A percentile compares a stretch with the other conserved stretches of the same genome.
phyloP scores from a whole-genome alignment of 2,888 invertebrate genomes.

The Drosophila nr. perissopoda region DNA sequence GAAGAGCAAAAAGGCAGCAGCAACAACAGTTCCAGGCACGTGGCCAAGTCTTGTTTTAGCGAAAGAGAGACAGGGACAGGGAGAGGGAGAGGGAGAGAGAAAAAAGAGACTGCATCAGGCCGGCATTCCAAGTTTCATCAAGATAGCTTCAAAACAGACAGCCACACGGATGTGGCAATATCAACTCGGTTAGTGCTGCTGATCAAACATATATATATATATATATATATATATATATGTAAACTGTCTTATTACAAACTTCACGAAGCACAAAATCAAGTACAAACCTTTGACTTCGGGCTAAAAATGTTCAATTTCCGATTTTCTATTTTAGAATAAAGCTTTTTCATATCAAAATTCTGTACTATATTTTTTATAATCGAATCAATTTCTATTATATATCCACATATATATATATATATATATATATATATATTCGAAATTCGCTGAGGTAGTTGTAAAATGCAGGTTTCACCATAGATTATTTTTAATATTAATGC shows the following conservation, averaged over 20 bases:
- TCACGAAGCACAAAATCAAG: background rate
- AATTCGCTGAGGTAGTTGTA: background rate
- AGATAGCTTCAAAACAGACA: background rate
- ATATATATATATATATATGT: background rate
- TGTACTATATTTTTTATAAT: background rate
- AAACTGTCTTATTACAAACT: background rate
- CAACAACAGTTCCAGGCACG: background rate
- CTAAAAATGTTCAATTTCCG: background rate
- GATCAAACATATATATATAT: background rate
- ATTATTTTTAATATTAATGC: background rate
- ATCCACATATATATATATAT: too few species aligned
- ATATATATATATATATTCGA: background rate
- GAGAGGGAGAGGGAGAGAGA: background rate
- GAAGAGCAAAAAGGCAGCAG: background rate
- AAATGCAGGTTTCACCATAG: background rate
- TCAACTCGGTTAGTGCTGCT: background rate
- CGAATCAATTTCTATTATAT: too few species aligned
- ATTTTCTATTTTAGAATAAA: background rate
- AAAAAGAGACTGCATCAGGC: background rate
- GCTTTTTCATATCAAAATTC: too few species aligned
- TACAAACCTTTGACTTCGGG: background rate
- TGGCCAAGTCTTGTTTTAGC: conserved; percentile 2
- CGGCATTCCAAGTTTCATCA: background rate
- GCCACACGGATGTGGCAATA: background rate
- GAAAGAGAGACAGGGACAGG: background rate